These are phyloP conservation scores for Xylota sylvarum DNA, from an alignment of 2,888 invertebrate species.

Conservation along the genomic window DNA sequence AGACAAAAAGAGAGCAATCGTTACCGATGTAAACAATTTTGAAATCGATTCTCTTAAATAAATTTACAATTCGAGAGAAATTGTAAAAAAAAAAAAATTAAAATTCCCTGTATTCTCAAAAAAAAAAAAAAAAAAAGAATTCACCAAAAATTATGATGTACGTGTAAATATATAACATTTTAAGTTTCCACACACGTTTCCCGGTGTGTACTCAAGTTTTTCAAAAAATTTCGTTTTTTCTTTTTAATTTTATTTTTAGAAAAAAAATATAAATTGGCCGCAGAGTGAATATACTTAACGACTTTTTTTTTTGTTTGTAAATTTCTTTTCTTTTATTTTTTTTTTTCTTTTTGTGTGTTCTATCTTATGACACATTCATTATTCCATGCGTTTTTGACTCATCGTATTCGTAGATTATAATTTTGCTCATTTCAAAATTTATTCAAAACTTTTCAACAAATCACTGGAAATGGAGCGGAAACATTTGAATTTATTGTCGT, in stretches of 20 bases:
- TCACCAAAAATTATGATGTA: constrained; percentile 48
- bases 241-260: constrained; percentile 72
- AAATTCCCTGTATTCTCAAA: constrained; percentile 26
- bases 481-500: constrained; percentile 14
- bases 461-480: constrained; percentile 35
- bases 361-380: constrained; percentile 70
- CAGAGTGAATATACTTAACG: constrained; percentile 70
- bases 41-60: constrained; percentile 57
- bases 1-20: constrained; percentile 20
- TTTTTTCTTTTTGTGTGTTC: constrained; percentile 55
- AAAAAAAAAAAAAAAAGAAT: constrained; percentile 40
- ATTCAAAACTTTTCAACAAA: constrained; percentile 23
- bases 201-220: constrained; percentile 71
- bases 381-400: constrained; percentile 75
- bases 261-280: constrained; percentile 66
- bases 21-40: constrained; percentile 46
- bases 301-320: constrained; percentile 55
- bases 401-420: constrained; percentile 26
- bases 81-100: constrained; percentile 12
- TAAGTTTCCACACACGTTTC: constrained; percentile 72
- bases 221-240: constrained; percentile 45
- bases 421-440: background rate
- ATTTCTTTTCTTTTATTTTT: constrained; percentile 20
- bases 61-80: constrained; percentile 32
- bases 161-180: constrained; percentile 38